Base-by-base conservation (phyloP, 2,113 vertebrate species). In the Clarias gariepinus region DNA sequence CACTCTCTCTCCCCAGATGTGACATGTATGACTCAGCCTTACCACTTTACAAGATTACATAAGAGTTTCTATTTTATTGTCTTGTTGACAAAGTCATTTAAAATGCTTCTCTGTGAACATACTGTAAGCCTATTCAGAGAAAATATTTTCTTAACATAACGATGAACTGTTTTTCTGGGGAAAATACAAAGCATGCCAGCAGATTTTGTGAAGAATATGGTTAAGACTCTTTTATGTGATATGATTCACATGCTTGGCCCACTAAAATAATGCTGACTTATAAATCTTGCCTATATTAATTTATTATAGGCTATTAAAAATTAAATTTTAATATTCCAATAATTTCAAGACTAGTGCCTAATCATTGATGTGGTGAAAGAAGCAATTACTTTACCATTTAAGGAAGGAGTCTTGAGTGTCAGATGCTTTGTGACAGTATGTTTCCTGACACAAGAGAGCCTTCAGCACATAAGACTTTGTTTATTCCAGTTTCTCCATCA, bases 11-110 rank as follows among this genome's bases (percentile, higher is more conserved):
- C 74, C 91, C 55, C 86, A 87, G 57, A 74, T 88, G 71, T 89
- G 60, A 87, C 79, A 60, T 77, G 57, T 87, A 87, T 93, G 91
- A 93, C 77, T 94, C 92, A 93, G 25, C 6, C 55, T 30, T 11
- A 12, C 90, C 79, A 83, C 13, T 88, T 85, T 86, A 88, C 68
- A 89, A 86, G 74, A 88, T 94, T 93, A 90, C 85, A 68, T 91
- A 94, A 94, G 71, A 85, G 7, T 41, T 84, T 79, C 86, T 83
- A 85, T 79, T 80, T 80, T 13, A 81, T 52, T 76, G 47, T 15
- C 88, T 66, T 80, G 69, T 87, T 83, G 81, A 84, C 83, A 86
- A 84, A 73, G 64, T 47, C 68, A 76, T 84, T 77, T 80, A 25
- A 79, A 58, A 18, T 84, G 89, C 64, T 64, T 11, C 23, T 28